phyloP scores from a whole-genome alignment of 2,888 invertebrate genomes.

The Dorcus hopei region DNA sequence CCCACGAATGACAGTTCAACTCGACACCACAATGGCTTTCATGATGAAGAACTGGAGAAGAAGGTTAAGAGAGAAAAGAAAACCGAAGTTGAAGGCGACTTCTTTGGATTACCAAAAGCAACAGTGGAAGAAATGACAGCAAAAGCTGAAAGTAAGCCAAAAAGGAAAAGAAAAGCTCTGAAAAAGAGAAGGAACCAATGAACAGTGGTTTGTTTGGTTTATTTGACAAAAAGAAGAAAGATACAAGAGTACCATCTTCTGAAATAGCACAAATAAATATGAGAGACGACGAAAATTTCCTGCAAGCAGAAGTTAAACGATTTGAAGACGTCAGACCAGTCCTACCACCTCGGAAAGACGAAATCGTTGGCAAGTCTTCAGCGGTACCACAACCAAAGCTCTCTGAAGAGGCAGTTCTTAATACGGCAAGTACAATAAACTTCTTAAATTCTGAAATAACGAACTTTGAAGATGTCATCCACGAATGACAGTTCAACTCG shows the following conservation, averaged over 20 bases:
- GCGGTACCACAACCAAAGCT: not conserved
- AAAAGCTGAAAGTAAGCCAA: constrained; percentile 16
- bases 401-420: not conserved
- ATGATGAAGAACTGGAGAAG: constrained; percentile 16
- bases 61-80: constrained; percentile 15
- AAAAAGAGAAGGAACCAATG: too few species aligned
- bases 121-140: not conserved
- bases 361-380: constrained; percentile 15
- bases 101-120: constrained; percentile 5
- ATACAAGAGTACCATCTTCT: too few species aligned
- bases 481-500: not conserved
- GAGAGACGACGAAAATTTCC: too few species aligned
- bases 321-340: too few species aligned
- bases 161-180: constrained; percentile 16
- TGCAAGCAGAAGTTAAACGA: too few species aligned
- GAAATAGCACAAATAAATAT: too few species aligned
- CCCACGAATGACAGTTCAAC: too few species aligned
- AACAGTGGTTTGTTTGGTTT: too few species aligned
- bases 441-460: constrained; percentile 7
- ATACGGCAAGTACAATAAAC: not conserved
- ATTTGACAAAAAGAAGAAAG: too few species aligned
- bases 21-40: too few species aligned
- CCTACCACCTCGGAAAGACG: too few species aligned
- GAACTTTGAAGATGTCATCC: constrained; percentile 3
- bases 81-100: constrained; percentile 20